Evolutionary conservation across 2,113 vertebrate species (phyloP), one percentile per base, ranked within the genome.

Genomic region (Amblyornis subalaris): DNA sequence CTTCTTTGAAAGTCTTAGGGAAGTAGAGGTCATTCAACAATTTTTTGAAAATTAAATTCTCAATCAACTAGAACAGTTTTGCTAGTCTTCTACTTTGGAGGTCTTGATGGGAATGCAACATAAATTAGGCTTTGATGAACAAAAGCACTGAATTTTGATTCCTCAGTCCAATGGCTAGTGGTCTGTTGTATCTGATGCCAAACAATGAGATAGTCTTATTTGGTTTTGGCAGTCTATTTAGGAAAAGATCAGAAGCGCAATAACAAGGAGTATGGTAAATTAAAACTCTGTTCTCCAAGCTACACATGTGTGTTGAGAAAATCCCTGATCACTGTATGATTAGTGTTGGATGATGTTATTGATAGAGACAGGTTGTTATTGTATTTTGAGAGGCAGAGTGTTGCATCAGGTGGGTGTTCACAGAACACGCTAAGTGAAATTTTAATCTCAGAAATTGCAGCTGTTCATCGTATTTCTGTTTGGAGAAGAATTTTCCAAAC

Each of bases 401-500:
- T 57, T 89, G 35, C 42, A 85, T 89, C 50, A 50, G 14, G 14
- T 62, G 38, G 8, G 17, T 50, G 31, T 44, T 55, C 66, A 57
- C 2, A 7, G 23, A 76, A 72, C 0, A 1, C 10, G 7, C 22
- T 33, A 35, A 55, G 14, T 35, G 62, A 83, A 60, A 53, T 87
- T 76, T 65, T 61, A 62, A 33, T 69, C 76, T 45, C 64, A 42
- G 42, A 78, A 69, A 38, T 14, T 48, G 20, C n/a, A 72, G 17
- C 7, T 71, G 5, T 38, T 58, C 40, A 3, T 60, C 0, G 0
- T n/a, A 2, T 55, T 82, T 85, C 36, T 65, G 15, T 45, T 42
- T 18, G 4, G 23, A 5, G n/a, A 47, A 51, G 42, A 48, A 44
- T 51, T 93, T 76, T 53, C 22, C 8, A 36, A 69, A n/a, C 1